A percentile compares a stretch with the other conserved stretches of the same genome.
Evolutionary conservation across 2,113 vertebrate species (phyloP).

Genomic region (Ophthalmolycus amberensis): DNA sequence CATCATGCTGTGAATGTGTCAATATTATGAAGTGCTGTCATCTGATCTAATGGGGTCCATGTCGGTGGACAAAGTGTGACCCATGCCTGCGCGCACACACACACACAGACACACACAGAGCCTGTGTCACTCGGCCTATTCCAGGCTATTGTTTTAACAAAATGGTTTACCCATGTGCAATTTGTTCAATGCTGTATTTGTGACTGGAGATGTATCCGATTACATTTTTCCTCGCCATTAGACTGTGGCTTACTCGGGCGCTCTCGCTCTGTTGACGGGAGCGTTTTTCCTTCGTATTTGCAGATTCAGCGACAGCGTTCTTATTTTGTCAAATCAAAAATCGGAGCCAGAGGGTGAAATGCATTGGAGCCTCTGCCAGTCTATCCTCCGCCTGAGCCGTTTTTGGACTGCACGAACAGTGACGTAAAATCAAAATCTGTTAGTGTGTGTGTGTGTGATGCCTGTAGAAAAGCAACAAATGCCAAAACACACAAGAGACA

Average conservation of each 20-base stretch:
- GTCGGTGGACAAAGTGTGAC: constrained; percentile 70
- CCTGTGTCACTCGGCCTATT: constrained; percentile 41
- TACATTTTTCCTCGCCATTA: constrained; percentile 46
- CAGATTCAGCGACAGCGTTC: constrained; percentile 33
- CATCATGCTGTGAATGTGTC: constrained; percentile 74
- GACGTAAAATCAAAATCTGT: constrained; percentile 25
- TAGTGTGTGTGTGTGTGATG: constrained; percentile 40
- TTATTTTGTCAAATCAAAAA: constrained; percentile 51
- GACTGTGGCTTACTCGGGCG: constrained; percentile 10
- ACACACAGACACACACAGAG: background rate
- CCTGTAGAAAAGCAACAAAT: constrained; percentile 61
- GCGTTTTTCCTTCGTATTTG: constrained; percentile 40
- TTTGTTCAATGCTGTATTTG: constrained; percentile 56
- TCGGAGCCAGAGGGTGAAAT: constrained; percentile 24
- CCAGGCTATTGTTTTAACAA: constrained; percentile 66
- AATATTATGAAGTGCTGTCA: constrained; percentile 80
- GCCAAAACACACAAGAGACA: constrained; percentile 76
- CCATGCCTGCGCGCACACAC: constrained; percentile 27
- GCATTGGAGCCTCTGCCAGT: background rate
- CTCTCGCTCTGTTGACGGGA: constrained; percentile 52
- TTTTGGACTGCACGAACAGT: constrained; percentile 13
- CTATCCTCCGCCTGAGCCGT: background rate
- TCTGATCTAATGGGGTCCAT: constrained; percentile 72
- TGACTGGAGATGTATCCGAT: constrained; percentile 58
- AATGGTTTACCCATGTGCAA: constrained; percentile 57